Percentiles rank a stretch among this genome's conserved stretches.
Conservation (phyloP, 2,797 vertebrate species). For the Acanthurus tractus region DNA sequence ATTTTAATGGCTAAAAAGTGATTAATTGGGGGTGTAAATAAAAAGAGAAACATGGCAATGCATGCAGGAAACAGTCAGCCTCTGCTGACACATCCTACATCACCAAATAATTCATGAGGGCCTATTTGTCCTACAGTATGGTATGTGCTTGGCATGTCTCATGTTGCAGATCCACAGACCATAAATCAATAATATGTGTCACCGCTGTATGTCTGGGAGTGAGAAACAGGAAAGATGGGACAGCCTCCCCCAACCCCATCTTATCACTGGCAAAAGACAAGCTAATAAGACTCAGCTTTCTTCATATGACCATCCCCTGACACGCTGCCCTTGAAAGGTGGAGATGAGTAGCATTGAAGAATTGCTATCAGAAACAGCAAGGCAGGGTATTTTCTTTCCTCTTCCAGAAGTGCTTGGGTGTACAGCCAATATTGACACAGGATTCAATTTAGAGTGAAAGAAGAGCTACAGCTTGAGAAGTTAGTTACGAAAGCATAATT, state of each 20-base stretch:
- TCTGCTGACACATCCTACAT: not conserved
- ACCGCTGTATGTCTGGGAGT: constrained; percentile 34
- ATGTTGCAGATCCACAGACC: constrained; percentile 39
- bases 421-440: constrained; percentile 25
- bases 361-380: constrained; percentile 44
- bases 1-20: constrained; percentile 3
- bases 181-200: constrained; percentile 72
- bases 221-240: constrained; percentile 48
- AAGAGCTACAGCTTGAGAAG: constrained; percentile 22
- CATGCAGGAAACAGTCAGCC: not conserved
- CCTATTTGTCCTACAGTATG: constrained; percentile 33
- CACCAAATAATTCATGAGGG: constrained; percentile 34
- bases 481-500: constrained; percentile 3
- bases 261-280: constrained; percentile 41
- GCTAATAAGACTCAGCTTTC: constrained; percentile 66
- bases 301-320: constrained; percentile 63
- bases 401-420: constrained; percentile 34
- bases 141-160: constrained; percentile 48
- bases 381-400: constrained; percentile 60
- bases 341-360: constrained; percentile 39
- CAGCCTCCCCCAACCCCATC: constrained; percentile 26
- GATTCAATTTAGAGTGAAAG: constrained; percentile 23
- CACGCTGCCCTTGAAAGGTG: constrained; percentile 70
- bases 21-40: constrained; percentile 22
- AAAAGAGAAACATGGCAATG: constrained; percentile 11